phyloP scores from a whole-genome alignment of 2,113 vertebrate genomes.

The Bettongia penicillata region DNA sequence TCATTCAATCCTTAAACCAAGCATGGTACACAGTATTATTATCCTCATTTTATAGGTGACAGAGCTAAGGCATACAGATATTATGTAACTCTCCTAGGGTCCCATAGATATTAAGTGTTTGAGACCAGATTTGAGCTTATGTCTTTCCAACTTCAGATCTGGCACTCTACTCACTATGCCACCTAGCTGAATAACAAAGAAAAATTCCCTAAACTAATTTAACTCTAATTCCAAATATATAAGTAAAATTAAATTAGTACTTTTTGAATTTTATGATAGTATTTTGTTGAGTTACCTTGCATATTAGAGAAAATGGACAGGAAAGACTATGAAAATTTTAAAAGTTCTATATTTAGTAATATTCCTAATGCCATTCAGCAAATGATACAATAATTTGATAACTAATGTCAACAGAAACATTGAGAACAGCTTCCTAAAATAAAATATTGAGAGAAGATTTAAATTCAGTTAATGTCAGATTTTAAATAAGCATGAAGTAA shows the following conservation, averaged over 20 bases:
- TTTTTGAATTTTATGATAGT: conserved; percentile 30
- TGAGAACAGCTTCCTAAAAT: conserved; percentile 27
- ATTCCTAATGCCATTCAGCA: conserved; percentile 50
- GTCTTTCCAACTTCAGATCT: too few species aligned
- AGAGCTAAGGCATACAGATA: too few species aligned
- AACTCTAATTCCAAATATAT: conserved; percentile 13
- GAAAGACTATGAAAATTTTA: conserved; percentile 30
- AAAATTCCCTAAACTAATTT: conserved; percentile 35
- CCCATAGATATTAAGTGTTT: too few species aligned
- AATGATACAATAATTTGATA: conserved; percentile 46
- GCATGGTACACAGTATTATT: too few species aligned
- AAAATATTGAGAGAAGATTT: conserved; percentile 54
- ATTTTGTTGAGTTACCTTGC: not conserved
- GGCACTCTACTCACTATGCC: too few species aligned
- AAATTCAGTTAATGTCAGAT: not conserved
- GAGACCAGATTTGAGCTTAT: too few species aligned
- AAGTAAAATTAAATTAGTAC: not conserved
- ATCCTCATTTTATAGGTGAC: too few species aligned
- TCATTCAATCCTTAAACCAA: too few species aligned
- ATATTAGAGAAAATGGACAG: conserved; percentile 16
- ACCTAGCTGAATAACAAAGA: not conserved
- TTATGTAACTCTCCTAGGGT: too few species aligned
- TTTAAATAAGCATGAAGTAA: conserved; percentile 42
- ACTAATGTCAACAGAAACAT: conserved; percentile 42
- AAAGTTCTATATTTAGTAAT: conserved; percentile 28